Percentiles rank a stretch among this genome's conserved stretches.
Conservation (phyloP, 2,797 vertebrate genomes). For the Sciurus vulgaris region DNA sequence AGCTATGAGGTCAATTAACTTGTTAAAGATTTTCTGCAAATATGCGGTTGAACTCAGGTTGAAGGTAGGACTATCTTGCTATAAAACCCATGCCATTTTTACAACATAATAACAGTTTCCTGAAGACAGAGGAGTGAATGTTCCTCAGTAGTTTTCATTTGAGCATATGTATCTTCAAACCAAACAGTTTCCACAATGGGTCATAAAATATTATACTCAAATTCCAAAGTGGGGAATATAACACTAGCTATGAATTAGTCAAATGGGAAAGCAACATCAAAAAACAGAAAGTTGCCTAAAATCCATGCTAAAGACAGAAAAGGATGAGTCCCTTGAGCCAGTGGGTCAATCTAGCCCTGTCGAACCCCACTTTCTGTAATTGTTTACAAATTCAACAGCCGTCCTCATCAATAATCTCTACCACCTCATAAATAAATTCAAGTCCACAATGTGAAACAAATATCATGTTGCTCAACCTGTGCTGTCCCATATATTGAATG, state of each 20-base stretch:
- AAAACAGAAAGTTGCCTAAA: constrained; percentile 11
- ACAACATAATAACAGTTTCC: constrained; percentile 4
- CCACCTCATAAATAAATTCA: constrained; percentile 55
- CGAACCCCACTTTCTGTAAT: constrained; percentile 23
- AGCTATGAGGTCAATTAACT: not conserved
- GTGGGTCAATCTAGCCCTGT: not conserved
- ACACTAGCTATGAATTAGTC: constrained; percentile 1
- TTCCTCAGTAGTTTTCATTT: constrained; percentile 15
- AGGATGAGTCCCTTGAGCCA: not conserved
- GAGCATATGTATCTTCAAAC: constrained; percentile 3
- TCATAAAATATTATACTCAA: not conserved
- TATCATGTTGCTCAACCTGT: not conserved
- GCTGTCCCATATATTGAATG: constrained; percentile 30
- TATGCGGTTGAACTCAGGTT: not conserved
- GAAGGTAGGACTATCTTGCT: not conserved
- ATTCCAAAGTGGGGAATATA: not conserved
- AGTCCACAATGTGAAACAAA: not conserved
- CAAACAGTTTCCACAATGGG: constrained; percentile 32
- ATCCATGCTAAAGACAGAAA: constrained; percentile 14
- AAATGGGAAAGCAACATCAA: constrained; percentile 32
- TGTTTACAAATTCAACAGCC: constrained; percentile 25
- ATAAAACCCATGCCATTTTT: not conserved
- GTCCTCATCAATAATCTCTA: constrained; percentile 14
- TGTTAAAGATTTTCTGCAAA: not conserved
- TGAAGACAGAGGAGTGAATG: constrained; percentile 3